A percentile compares a stretch with the other conserved stretches of the same genome.
These are phyloP conservation scores for Rhagonycha fulva DNA, from an alignment of 2,888 invertebrate genomes.

Conservation along the genomic window DNA sequence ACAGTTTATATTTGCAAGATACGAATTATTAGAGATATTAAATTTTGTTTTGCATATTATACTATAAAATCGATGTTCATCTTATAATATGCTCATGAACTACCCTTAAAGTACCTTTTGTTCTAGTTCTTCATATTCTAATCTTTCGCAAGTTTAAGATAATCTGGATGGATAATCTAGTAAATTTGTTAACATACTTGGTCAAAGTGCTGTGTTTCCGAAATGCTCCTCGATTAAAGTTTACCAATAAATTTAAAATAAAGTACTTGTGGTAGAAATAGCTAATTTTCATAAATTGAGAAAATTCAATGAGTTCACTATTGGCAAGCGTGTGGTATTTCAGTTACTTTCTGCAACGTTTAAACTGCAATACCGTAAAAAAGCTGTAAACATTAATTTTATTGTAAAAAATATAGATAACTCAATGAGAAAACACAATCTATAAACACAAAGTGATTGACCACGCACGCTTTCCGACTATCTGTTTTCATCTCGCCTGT, in stretches of 20 bases:
- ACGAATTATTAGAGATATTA: not conserved
- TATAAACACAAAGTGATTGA: constrained; percentile 19
- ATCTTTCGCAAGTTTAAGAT: not conserved
- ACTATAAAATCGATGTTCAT: not conserved
- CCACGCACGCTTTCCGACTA: constrained; percentile 27
- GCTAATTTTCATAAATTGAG: too few relatives aligned
- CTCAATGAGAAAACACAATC: constrained; percentile 21
- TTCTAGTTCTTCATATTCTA: not conserved
- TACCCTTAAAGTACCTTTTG: not conserved
- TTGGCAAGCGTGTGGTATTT: not conserved
- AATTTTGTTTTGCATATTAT: not conserved
- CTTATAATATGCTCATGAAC: not conserved
- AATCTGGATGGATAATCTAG: not conserved
- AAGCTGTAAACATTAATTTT: not conserved
- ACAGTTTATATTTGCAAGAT: not conserved
- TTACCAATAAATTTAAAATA: not conserved
- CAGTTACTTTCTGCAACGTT: not conserved
- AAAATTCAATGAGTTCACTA: too few relatives aligned
- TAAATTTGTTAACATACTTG: not conserved
- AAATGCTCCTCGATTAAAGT: not conserved
- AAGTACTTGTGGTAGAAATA: not conserved
- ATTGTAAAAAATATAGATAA: not conserved
- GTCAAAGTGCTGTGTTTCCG: not conserved
- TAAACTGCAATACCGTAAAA: not conserved
- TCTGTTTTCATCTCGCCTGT: constrained; percentile 28